Percentiles rank a stretch among this genome's conserved stretches.
Conservation (phyloP, 1,140 invertebrate genomes). For the Bombus haemorrhoidalis region DNA sequence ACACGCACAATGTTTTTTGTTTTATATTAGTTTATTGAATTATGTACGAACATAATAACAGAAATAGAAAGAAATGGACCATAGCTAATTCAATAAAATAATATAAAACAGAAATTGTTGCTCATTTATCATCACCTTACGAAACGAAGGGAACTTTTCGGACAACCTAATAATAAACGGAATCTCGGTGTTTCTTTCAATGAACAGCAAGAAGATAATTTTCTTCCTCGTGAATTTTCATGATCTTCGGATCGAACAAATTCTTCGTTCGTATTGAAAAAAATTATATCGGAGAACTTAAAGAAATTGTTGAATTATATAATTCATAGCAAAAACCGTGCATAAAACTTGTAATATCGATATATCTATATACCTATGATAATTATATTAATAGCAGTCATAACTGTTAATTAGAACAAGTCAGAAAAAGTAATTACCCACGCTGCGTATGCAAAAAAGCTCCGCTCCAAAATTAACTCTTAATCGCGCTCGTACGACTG, state of each 20-base stretch:
- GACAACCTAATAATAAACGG: not conserved
- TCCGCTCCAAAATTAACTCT: not conserved
- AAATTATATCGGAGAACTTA: not conserved
- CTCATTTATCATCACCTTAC: fast-evolving
- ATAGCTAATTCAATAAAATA: too few relatives aligned
- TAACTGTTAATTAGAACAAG: not conserved
- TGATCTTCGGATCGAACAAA: not conserved
- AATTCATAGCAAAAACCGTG: too few relatives aligned
- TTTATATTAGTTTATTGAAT: too few relatives aligned
- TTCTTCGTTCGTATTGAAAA: not conserved
- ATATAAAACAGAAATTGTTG: too few relatives aligned
- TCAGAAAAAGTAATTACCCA: not conserved
- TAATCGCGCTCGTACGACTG: not conserved
- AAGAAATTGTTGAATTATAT: not conserved
- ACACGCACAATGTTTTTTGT: too few relatives aligned
- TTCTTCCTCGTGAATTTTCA: not conserved
- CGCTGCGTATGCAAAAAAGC: not conserved
- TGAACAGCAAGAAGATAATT: not conserved
- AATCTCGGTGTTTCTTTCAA: not conserved
- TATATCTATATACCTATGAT: too few relatives aligned
- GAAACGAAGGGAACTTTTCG: too few relatives aligned
- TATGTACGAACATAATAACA: too few relatives aligned
- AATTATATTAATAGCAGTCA: not conserved
- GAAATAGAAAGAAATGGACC: too few relatives aligned
- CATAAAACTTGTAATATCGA: not conserved